phyloP scores from a whole-genome alignment of 2,888 invertebrate species.

The Dascillus cervinus region DNA sequence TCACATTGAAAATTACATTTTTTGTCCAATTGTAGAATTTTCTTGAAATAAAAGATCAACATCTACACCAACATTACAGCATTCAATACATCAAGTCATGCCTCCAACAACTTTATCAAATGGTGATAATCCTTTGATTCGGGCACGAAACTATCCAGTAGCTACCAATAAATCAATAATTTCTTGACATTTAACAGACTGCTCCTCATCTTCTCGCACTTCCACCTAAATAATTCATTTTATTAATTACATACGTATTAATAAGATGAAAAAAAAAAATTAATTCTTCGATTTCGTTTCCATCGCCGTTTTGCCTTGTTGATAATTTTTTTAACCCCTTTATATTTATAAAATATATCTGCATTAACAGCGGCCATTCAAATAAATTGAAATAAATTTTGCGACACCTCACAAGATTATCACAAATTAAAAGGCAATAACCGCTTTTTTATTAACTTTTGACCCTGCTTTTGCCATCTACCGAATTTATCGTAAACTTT shows the following conservation, averaged over 20 bases:
- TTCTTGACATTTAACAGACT: conserved; percentile 80
- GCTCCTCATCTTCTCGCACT: conserved; percentile 83
- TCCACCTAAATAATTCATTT: conserved; percentile 53
- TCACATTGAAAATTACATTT: conserved; percentile 63
- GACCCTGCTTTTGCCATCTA: too few relatives aligned
- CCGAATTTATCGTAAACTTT: too few relatives aligned
- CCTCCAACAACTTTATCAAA: conserved; percentile 98
- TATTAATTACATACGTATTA: too few relatives aligned
- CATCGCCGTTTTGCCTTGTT: conserved; percentile 48
- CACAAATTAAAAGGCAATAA: too few relatives aligned
- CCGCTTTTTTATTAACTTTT: too few relatives aligned
- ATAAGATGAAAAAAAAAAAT: conserved; percentile 2
- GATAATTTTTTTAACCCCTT: conserved; percentile 40
- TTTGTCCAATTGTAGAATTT: conserved; percentile 93
- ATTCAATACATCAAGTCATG: conserved; percentile 95
- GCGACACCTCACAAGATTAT: too few relatives aligned
- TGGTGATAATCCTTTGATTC: conserved; percentile 89
- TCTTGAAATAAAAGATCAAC: conserved; percentile 82
- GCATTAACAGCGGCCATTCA: conserved; percentile 27
- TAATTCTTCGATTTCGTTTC: conserved; percentile 47
- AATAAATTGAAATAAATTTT: too few relatives aligned
- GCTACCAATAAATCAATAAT: conserved; percentile 87
- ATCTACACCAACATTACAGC: conserved; percentile 90
- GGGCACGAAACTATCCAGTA: conserved; percentile 92
- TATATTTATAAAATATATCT: conserved; percentile 46